A percentile compares a stretch with the other conserved stretches of the same genome.
Conservation (phyloP, 2,797 vertebrate species). For the Carapus acus region DNA sequence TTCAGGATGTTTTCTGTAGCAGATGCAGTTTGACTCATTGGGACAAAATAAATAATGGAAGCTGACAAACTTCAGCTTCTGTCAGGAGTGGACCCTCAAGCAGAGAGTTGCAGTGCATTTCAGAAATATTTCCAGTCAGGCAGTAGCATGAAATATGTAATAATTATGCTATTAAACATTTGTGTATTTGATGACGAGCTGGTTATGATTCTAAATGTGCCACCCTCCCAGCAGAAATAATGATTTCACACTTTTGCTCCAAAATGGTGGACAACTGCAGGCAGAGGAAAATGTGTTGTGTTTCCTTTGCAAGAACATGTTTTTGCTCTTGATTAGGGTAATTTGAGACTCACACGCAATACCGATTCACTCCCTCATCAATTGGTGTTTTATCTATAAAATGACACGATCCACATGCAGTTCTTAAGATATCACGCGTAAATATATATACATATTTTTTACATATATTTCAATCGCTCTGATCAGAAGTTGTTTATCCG, state of each 20-base stretch:
- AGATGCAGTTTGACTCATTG: slow-evolving; percentile 62
- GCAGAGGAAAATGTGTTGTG: too few species aligned
- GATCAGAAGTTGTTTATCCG: slow-evolving; percentile 32
- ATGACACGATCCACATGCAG: slow-evolving; percentile 54
- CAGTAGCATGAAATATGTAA: slow-evolving; percentile 59
- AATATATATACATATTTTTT: too few species aligned
- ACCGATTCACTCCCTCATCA: slow-evolving; percentile 56
- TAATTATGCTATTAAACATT: slow-evolving; percentile 66
- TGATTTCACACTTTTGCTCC: slow-evolving; percentile 38
- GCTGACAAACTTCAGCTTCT: slow-evolving; percentile 58
- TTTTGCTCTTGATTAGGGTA: slow-evolving; percentile 58
- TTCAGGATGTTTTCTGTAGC: slow-evolving; percentile 51
- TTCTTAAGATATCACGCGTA: too few species aligned
- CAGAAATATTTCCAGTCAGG: slow-evolving; percentile 52
- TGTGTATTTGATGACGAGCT: slow-evolving; percentile 63
- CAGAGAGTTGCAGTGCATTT: slow-evolving; percentile 56
- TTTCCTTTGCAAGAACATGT: too few species aligned
- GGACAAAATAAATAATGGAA: slow-evolving; percentile 62
- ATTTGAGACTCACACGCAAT: slow-evolving; percentile 69
- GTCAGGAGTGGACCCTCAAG: slow-evolving; percentile 55
- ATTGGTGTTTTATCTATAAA: slow-evolving; percentile 64
- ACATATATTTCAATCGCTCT: slow-evolving; percentile 62
- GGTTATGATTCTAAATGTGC: slow-evolving; percentile 57
- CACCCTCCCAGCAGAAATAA: slow-evolving; percentile 55
- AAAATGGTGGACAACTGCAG: slow-evolving; percentile 46